Evolutionary conservation across 2,113 vertebrate species (phyloP), one percentile per base, ranked within the genome.

Genomic region (Rhegmatorhina hoffmannsi): DNA sequence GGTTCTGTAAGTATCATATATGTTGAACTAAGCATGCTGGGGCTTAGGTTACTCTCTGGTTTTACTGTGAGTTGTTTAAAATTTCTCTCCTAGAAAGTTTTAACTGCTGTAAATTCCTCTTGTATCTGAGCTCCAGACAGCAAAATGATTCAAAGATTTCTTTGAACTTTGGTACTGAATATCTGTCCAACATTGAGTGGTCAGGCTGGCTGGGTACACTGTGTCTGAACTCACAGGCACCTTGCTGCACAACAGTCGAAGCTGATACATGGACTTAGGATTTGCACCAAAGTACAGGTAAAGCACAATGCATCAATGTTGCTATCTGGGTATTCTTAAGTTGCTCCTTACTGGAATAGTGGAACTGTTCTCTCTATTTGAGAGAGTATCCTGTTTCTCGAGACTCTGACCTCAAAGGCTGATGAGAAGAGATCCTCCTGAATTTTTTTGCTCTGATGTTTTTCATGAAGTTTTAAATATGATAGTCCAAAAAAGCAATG

Each of bases 181-280:
- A 34, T 50, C 33, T 20, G 14, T 44, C 59, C 26, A 36, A 53
- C 52, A 21, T 15, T 26, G 34, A 50, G 38, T 26, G 25, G 5
- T 74, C 38, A 55, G 53, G 13, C 24, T 44, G 64, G n/a, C 20
- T 53, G 59, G 24, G 23, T 38, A 18, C 6, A 5, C 28, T n/a
- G 12, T 40, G 16, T 19, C 49, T 66, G 46, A 70, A 20, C 29
- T 66, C 56, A 34, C 55, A 92, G 33, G 14, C 10, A 14, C n/a
- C 29, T 12, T 7, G n/a, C 33, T 8, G 36, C 46, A 56, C 29
- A 13, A 70, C 24, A 26, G 60, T 23, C 1, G 3, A 40, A 59
- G 50, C 40, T 26, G 68, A 18, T 52, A 29, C 0, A 0, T 55
- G 33, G 33, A 36, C 0, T 0, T 58, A 59, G 34, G 34, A 29